Evolutionary conservation across 2,113 vertebrate genomes (phyloP).

Genomic region (Tragelaphus buxtoni): DNA sequence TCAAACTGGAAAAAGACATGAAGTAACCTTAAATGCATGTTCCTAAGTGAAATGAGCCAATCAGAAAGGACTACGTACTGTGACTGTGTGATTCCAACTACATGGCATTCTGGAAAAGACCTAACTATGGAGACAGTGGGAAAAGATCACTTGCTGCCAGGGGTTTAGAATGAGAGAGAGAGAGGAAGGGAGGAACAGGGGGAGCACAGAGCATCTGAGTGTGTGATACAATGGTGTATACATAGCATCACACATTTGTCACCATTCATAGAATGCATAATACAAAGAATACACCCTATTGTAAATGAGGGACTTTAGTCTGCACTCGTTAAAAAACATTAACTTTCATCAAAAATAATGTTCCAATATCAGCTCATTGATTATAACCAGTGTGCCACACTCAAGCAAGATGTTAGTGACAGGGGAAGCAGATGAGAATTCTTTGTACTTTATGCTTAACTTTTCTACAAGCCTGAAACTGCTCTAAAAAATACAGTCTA

Average conservation of each 20-base stretch:
- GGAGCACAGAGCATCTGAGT: neutral
- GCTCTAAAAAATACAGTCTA: neutral
- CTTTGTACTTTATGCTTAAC: neutral
- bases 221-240: neutral
- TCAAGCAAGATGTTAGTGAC: neutral
- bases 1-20: neutral
- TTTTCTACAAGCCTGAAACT: slow-evolving; percentile 4
- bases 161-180: neutral
- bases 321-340: neutral
- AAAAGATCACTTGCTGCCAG: neutral
- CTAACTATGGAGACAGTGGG: neutral
- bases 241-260: neutral
- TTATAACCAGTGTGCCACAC: neutral
- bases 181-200: neutral
- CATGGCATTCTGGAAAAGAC: neutral
- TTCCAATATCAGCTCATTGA: neutral
- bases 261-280: neutral
- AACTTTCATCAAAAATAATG: neutral
- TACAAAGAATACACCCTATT: neutral
- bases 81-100: neutral
- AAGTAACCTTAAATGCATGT: neutral
- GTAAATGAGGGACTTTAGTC: neutral
- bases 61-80: neutral
- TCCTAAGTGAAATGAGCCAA: neutral
- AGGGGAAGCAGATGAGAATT: neutral